Base-by-base conservation (phyloP, 2,888 invertebrate species). In the Phyllotreta striolata region DNA sequence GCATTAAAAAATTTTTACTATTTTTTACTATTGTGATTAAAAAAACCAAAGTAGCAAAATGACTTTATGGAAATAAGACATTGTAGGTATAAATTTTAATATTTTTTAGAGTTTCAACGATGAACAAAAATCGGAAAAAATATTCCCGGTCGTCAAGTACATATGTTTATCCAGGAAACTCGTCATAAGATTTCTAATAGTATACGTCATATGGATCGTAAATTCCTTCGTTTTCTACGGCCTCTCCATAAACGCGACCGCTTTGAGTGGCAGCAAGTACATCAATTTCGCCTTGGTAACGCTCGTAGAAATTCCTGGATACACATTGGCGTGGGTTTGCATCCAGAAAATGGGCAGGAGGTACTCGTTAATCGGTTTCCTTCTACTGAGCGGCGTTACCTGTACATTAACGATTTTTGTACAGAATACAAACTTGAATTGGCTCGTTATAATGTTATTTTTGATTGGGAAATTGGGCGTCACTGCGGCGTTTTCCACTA, bases 211-310 rank as follows among this genome's bases (percentile, higher is more conserved):
- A 58, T 82, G 86, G 88, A 83, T 85, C 14, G 85, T 88, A 1
- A 89, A 87, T 74, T 87, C 88, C 0, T 87, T 89, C 64, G 87
- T 90, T 3, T 90, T 86, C 73, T 90, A 89, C 73, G 90, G 90
- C 0, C 80, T 90, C 35, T 88, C 89, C 0, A 79, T 90, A 24
- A 89, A 88, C 75, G 85, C 89, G 0, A 88, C 87, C 0, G 85
- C 84, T 54, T 82, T 90, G 64, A 86, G 86, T 62, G 89, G 89
- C 8, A 86, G 89, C 74, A 88, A 89, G 77, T 89, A 89, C 75
- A 65, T 87, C 1, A 90, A 89, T 78, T 90, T 89, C 75, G 83
- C 87, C 7, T 75, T 88, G 35, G 87, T 87, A 1, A 85, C 86
- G 65, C 76, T 87, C 9, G 80, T 87, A 6, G 87, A 88, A 78